A percentile compares a stretch with the other conserved stretches of the same genome.
These are phyloP conservation scores for Leucophenga montana DNA, from an alignment of 2,888 invertebrate species.

Conservation along the genomic window DNA sequence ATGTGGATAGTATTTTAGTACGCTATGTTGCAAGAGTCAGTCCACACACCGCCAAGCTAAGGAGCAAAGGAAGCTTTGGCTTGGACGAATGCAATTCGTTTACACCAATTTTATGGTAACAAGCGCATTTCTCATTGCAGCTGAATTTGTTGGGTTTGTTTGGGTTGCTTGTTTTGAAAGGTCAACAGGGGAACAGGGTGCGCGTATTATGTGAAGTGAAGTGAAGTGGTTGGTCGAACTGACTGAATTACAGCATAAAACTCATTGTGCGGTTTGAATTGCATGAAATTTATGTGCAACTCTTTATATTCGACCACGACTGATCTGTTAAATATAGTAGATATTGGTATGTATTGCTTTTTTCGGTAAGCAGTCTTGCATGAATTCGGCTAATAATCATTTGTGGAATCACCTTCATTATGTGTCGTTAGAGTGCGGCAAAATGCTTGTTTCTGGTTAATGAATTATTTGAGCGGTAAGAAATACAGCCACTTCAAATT, in stretches of 20 bases:
- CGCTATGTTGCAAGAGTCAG: neutral
- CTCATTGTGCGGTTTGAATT: conserved; percentile 6
- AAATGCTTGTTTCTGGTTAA: conserved; percentile 1
- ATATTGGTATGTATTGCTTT: neutral
- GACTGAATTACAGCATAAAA: neutral
- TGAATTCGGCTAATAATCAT: conserved; percentile 29
- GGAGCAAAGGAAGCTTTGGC: neutral
- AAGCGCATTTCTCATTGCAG: conserved; percentile 44
- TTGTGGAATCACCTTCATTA: conserved; percentile 25
- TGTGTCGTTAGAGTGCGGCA: conserved; percentile 4
- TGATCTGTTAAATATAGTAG: no score
- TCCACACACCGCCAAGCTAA: no score
- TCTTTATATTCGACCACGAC: neutral
- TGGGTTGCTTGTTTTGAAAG: no score
- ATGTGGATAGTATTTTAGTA: neutral
- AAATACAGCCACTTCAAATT: conserved; percentile 43
- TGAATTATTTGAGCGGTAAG: neutral
- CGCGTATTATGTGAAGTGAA: neutral
- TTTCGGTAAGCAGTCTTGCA: conserved; percentile 12
- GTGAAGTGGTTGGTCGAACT: no score
- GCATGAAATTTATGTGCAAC: conserved; percentile 9
- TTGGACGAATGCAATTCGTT: conserved; percentile 66
- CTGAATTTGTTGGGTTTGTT: neutral
- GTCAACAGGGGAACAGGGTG: neutral
- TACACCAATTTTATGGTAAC: conserved; percentile 72